Base-by-base conservation (phyloP, 2,888 invertebrate genomes). In the Erebia aethiops region DNA sequence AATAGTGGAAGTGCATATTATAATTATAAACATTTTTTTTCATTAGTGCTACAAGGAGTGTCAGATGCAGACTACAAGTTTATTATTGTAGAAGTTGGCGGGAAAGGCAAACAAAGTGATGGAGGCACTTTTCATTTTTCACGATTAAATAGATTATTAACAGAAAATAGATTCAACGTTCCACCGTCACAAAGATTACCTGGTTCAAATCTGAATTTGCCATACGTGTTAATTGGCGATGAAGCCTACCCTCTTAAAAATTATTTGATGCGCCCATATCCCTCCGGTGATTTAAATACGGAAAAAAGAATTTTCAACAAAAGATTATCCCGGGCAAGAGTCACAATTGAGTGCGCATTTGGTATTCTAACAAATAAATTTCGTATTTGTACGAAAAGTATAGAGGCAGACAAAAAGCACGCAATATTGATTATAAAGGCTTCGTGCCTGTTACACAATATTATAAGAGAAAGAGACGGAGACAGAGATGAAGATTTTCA, bases 31-130 rank as follows among this genome's bases (percentile, higher is more conserved):
- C 10, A 10, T 43, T 43, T 43, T 43, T 43, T 43, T 43, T 26
- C 26, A 26, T 26, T 26, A 26, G 26, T 26, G 26, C 26, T 26
- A 26, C 26, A 26, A 26, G 26, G 26, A 26, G 26, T 26, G 26
- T 26, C 26, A 26, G 35, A 43, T 41, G 14, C 41, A 35, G 43
- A 61, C 61, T 61, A 61, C 61, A 60, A 60, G 49, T 60, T 60
- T 60, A 60, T 60, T 41, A 60, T 60, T 26, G 60, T 60, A 60
- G 60, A 60, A 60, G 60, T 60, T 41, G 60, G 60, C 60, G 60
- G 60, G 26, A 60, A 60, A 60, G 41, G 60, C 26, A 26, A 26
- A 26, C 26, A 26, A 26, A 26, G 26, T 26, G 26, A 26, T 26
- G 26, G 26, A 26, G 26, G 26, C 26, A 26, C 26, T 26, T 26